These are phyloP conservation scores for Teleogryllus occipitalis DNA, from an alignment of 1,140 invertebrate genomes.

Conservation along the genomic window DNA sequence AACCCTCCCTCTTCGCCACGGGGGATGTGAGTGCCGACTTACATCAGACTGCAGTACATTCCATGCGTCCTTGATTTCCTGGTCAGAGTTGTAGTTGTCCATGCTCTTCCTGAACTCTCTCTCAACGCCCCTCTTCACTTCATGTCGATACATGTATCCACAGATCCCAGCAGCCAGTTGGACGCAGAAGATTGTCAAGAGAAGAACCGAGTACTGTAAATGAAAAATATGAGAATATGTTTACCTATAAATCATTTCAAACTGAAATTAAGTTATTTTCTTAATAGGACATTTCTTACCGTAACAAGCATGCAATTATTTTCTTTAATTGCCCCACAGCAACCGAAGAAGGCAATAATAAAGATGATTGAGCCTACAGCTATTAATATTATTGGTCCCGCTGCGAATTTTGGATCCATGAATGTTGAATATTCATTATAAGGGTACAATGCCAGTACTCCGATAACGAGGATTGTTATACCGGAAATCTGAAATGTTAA, in stretches of 20 bases:
- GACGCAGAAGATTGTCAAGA: conserved; percentile 72
- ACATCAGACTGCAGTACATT: conserved; percentile 71
- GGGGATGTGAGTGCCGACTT: conserved; percentile 31
- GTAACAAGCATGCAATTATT: conserved; percentile 81
- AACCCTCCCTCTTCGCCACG: too few relatives aligned
- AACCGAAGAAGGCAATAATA: conserved; percentile 79
- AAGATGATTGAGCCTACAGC: conserved; percentile 76
- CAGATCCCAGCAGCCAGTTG: conserved; percentile 79
- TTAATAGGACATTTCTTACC: conserved; percentile 39
- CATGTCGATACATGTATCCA: conserved; percentile 67
- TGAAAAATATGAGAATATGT: conserved; percentile 29
- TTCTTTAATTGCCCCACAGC: conserved; percentile 78
- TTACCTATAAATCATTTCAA: not conserved
- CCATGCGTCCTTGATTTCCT: conserved; percentile 56
- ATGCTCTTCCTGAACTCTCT: conserved; percentile 59
- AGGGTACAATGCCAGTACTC: conserved; percentile 53
- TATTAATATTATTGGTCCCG: conserved; percentile 68
- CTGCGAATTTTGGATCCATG: conserved; percentile 59
- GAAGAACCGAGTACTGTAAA: conserved; percentile 67
- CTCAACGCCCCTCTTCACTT: conserved; percentile 56
- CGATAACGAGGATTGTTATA: conserved; percentile 62
- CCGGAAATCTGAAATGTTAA: conserved; percentile 57
- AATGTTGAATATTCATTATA: conserved; percentile 61
- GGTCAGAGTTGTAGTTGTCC: conserved; percentile 50
- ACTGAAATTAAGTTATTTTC: too few relatives aligned